Evolutionary conservation across 1,140 invertebrate genomes (phyloP).

Genomic region (Bombus sibiricus): DNA sequence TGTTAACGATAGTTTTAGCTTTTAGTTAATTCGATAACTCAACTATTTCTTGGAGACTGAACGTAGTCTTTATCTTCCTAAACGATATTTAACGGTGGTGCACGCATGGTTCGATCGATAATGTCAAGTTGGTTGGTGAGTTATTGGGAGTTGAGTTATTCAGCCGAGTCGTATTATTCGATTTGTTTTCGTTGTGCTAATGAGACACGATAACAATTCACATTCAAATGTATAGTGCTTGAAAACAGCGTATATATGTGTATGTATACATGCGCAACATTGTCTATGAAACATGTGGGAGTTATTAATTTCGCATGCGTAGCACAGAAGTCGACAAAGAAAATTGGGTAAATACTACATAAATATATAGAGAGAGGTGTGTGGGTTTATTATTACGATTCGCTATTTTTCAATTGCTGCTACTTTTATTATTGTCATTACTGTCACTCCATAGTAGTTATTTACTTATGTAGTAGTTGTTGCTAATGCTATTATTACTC

Average conservation of each 20-base stretch:
- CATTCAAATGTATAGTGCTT: slow-evolving; percentile 2
- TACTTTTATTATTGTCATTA: background rate
- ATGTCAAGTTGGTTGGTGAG: background rate
- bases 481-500: background rate
- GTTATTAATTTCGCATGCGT: background rate
- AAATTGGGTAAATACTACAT: slow-evolving; percentile 16
- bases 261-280: slow-evolving; percentile 30
- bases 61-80: slow-evolving; percentile 22
- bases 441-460: background rate
- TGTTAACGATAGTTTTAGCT: slow-evolving; percentile 27
- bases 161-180: background rate
- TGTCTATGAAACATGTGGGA: background rate
- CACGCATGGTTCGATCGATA: background rate
- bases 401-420: slow-evolving; percentile 4
- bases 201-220: background rate
- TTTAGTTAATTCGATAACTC: slow-evolving; percentile 26
- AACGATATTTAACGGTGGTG: slow-evolving; percentile 16
- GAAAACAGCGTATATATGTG: slow-evolving; percentile 1
- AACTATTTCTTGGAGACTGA: slow-evolving; percentile 38
- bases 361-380: background rate
- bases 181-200: background rate
- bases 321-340: background rate
- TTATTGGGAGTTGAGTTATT: background rate
- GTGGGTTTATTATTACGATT: background rate
- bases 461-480: background rate